Base-by-base conservation (phyloP, 2,113 vertebrate species). In the Condylura cristata region DNA sequence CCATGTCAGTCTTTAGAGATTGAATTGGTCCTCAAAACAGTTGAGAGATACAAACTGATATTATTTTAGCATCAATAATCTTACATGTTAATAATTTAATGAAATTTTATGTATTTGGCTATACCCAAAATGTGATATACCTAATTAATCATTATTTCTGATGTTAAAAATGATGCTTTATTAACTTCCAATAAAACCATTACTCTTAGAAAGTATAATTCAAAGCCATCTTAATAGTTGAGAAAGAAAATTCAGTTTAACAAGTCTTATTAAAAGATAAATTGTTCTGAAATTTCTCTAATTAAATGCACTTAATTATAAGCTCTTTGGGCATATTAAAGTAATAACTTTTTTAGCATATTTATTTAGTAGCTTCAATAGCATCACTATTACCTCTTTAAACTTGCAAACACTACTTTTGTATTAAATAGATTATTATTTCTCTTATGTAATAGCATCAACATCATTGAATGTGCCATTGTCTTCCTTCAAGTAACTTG, bases 231-330 rank as follows among this genome's bases (percentile, higher is more conserved):
- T 89, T 81, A 63, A n/a, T 53, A 81, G 9, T 39, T 41, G 37
- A 81, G 28, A 81, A 86, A 86, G 16, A 41, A 91, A 78, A 51
- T 92, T 60, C 63, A 86, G 24, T 72, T 93, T 74, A 24, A 8
- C 71, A 66, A 83, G 26, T 63, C 26, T n/a, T 94, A 18, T 66
- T 48, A 82, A 61, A 83, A 22, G 10, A 39, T 26, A 78, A 89
- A n/a, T 8, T 51, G 10, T 89, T 70, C 4, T 37, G 28, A 88
- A 63, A 2, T 20, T 66, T 86, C 22, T 82, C 16, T 24, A 70
- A 72, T 61, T 48, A n/a, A 39, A 48, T 92, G 58, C 10, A 37
- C 7, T 53, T 76, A 76, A 28, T 74, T 70, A 91, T 78, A 65
- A 53, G 60, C 3, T 22, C n/a, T 88, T 93, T 85, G n/a, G 44